These are phyloP conservation scores for Ichneumoninae sp. DNA, from an alignment of 2,888 invertebrate species.

Conservation along the genomic window DNA sequence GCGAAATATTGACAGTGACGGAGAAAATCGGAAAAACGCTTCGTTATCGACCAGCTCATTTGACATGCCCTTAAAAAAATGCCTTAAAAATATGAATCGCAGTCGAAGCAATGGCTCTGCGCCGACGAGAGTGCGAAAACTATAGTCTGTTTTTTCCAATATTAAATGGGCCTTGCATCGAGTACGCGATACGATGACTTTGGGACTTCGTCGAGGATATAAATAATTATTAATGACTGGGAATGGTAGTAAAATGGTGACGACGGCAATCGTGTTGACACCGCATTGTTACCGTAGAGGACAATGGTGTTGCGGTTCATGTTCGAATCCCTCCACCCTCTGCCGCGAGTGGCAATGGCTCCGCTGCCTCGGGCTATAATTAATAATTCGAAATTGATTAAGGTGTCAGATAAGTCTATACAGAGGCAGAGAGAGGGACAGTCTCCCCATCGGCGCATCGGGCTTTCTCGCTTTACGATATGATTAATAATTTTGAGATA, in stretches of 20 bases:
- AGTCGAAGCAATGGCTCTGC: background rate
- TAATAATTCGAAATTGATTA: conserved; percentile 83
- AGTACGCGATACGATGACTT: conserved; percentile 43
- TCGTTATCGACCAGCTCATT: too few relatives aligned
- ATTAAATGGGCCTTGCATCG: background rate
- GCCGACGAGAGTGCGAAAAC: too few relatives aligned
- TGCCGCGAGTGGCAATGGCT: conserved; percentile 39
- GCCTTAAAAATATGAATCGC: background rate
- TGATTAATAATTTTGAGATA: conserved; percentile 84
- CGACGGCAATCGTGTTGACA: conserved; percentile 81
- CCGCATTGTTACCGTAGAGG: conserved; percentile 77
- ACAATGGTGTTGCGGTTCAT: conserved; percentile 59
- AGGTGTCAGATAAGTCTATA: conserved; percentile 84
- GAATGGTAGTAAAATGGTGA: conserved; percentile 70
- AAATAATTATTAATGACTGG: conserved; percentile 80
- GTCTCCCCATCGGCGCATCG: background rate
- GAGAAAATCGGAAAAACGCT: too few relatives aligned
- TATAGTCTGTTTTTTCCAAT: too few relatives aligned
- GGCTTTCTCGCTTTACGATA: conserved; percentile 70
- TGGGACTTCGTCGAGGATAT: conserved; percentile 53
- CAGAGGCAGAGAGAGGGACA: conserved; percentile 70
- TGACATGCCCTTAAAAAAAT: background rate
- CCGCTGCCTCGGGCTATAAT: conserved; percentile 71
- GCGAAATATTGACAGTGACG: too few relatives aligned
- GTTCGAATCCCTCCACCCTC: conserved; percentile 16